Evolutionary conservation across 2,888 invertebrate genomes (phyloP).

Genomic region (Nomada fucata): DNA sequence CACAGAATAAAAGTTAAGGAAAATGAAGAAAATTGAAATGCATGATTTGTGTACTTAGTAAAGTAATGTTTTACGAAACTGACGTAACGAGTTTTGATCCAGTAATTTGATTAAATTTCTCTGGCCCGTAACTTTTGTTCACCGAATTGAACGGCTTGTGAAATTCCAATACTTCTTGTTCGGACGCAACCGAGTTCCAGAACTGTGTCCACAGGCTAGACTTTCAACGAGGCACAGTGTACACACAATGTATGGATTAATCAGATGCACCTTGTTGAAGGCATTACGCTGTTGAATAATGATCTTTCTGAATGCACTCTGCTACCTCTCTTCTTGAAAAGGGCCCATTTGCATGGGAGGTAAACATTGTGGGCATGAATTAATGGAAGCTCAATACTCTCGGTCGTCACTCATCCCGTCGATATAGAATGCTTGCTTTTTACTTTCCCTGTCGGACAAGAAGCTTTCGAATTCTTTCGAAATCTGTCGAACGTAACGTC

Average conservation of each 20-base stretch:
- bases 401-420: neutral
- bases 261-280: slow-evolving; percentile 35
- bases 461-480: neutral
- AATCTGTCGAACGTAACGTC: neutral
- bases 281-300: slow-evolving; percentile 40
- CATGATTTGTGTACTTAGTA: too few relatives aligned
- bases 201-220: neutral
- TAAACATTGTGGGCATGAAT: slow-evolving; percentile 29
- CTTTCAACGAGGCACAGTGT: slow-evolving; percentile 9
- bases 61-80: too few relatives aligned
- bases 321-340: slow-evolving; percentile 1
- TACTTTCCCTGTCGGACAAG: neutral
- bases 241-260: slow-evolving; percentile 15
- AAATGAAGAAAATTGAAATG: too few relatives aligned
- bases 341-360: slow-evolving; percentile 24
- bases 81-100: too few relatives aligned
- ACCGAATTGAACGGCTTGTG: neutral
- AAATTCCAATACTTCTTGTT: neutral
- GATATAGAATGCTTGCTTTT: neutral
- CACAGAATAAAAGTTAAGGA: too few relatives aligned
- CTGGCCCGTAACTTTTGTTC: too few relatives aligned
- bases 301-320: slow-evolving; percentile 30
- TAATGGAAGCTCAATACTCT: slow-evolving; percentile 21
- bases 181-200: neutral
- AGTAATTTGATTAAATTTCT: too few relatives aligned